Evolutionary conservation across 2,888 invertebrate species (phyloP).

Genomic region (Germaria angustata): DNA sequence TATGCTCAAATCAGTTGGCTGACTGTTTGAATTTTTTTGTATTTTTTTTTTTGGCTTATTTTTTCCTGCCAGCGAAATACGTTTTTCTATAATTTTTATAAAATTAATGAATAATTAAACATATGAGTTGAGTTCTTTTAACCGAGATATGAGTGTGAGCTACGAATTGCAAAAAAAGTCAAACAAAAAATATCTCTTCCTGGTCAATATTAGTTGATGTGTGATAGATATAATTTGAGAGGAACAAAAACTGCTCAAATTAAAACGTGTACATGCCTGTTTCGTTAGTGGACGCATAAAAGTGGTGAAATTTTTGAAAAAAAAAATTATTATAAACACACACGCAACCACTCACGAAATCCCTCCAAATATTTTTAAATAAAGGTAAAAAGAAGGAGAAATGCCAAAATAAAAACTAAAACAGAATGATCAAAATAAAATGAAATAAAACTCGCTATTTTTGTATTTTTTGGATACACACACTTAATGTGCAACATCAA

Average conservation of each 20-base stretch:
- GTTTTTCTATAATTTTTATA: neutral
- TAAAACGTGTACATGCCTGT: conserved; percentile 46
- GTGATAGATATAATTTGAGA: conserved; percentile 53
- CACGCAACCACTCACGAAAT: conserved; percentile 23
- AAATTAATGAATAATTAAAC: conserved; percentile 34
- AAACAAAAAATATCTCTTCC: conserved; percentile 13
- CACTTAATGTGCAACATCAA: conserved; percentile 59
- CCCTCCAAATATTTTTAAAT: conserved; percentile 55
- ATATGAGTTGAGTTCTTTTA: neutral
- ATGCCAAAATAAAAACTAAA: conserved; percentile 66
- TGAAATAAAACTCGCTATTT: conserved; percentile 36
- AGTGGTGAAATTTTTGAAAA: conserved; percentile 54
- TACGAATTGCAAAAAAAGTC: neutral
- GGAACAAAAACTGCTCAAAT: conserved; percentile 46
- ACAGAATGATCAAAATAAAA: conserved; percentile 43
- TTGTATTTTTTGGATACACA: conserved; percentile 28
- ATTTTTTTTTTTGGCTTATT: conserved; percentile 38
- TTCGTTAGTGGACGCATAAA: conserved; percentile 46
- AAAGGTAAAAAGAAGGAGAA: conserved; percentile 68
- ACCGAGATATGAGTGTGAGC: neutral
- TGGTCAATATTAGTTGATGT: conserved; percentile 34
- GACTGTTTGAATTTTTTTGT: no score
- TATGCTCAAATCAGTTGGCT: conserved; percentile 28
- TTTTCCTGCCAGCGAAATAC: neutral
- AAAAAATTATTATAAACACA: neutral